Base-by-base conservation (phyloP, 1,140 invertebrate genomes). In the Glossosoma conforme region DNA sequence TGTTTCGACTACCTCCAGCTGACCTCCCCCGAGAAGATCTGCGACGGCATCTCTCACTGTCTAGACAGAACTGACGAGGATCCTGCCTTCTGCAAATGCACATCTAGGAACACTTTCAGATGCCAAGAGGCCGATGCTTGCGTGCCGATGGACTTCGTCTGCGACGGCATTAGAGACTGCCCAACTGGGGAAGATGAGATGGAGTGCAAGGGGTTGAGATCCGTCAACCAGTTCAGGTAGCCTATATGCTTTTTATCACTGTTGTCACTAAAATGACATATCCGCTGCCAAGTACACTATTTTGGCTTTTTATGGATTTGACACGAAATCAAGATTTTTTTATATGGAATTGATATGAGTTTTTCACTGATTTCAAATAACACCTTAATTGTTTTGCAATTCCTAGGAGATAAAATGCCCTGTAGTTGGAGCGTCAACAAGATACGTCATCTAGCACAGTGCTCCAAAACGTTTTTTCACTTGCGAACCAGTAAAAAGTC, bases 11-110 rank as follows among this genome's bases (percentile, higher is more conserved):
- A 86, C 62, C 62, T 91, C 43, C 76, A 76, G 44, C 68, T 84
- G 10, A 81, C 82, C 0, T 65, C 75, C 53, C 81, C 83, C 6
- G 67, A 75, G 3, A 77, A 77, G 45, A 67, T 91, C 20, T 93
- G 91, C 64, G 86, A 93, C 66, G 86, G 87, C 6, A 72, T 82
- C 3, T 69, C 84, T 18, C 82, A 93, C 63, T 94, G 91, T 62
- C 71, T 74, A 33, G 89, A 93, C 62, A 83, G 85, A 60, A 81
- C 77, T 20, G 91, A 93, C 64, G 91, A 93, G 66, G 76, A 79
- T 48, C 77, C 77, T 0, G 62, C 69, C 22, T 66, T 74, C 3
- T 90, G 87, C 58, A 67, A 70, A 13, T 87, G 86, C 63, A 77
- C 69, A 11, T 64, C 67, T n/a, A 66, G 65, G 14, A 61, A 25